Conservation (phyloP, 2,888 invertebrate species). For the Drosophila rubida region DNA sequence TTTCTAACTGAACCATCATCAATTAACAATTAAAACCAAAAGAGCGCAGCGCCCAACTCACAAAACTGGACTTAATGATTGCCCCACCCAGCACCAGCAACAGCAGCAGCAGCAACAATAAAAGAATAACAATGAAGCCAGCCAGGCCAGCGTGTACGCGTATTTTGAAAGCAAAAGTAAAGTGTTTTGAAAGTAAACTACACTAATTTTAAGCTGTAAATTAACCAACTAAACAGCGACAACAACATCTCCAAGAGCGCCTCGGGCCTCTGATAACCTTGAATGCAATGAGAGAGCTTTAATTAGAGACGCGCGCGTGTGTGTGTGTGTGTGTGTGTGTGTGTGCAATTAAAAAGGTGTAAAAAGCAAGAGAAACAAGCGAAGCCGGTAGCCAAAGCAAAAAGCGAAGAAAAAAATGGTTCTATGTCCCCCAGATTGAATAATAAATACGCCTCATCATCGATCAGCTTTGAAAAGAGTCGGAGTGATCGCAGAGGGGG, state of each 20-base stretch:
- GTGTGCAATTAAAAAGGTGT: slow-evolving; percentile 70
- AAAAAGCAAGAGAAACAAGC: slow-evolving; percentile 42
- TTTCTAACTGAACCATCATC: slow-evolving; percentile 23
- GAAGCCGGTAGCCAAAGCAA: slow-evolving; percentile 9
- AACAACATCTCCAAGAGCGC: slow-evolving; percentile 50
- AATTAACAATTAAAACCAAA: slow-evolving; percentile 9
- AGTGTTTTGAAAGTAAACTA: slow-evolving; percentile 79
- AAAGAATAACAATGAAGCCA: slow-evolving; percentile 32
- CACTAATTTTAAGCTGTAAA: slow-evolving; percentile 80
- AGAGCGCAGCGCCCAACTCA: slow-evolving; percentile 10
- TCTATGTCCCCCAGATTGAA: slow-evolving; percentile 54
- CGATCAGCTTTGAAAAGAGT: slow-evolving; percentile 30
- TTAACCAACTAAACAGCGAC: slow-evolving; percentile 73
- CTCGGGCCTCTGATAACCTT: slow-evolving; percentile 63
- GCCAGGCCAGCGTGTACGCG: too few relatives aligned
- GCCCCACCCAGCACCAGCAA: slow-evolving; percentile 64
- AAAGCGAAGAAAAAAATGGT: slow-evolving; percentile 18
- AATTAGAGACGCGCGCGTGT: slow-evolving; percentile 59
- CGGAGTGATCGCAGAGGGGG: neutral
- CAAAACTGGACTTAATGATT: slow-evolving; percentile 63
- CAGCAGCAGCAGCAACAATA: slow-evolving; percentile 11
- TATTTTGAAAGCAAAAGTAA: slow-evolving; percentile 79
- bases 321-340: slow-evolving; percentile 23
- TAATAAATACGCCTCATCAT: slow-evolving; percentile 56
- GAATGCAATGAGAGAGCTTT: slow-evolving; percentile 79